Evolutionary conservation across 1,140 invertebrate genomes (phyloP), one percentile per base, ranked within the genome.

Genomic region (Achroia grisella): DNA sequence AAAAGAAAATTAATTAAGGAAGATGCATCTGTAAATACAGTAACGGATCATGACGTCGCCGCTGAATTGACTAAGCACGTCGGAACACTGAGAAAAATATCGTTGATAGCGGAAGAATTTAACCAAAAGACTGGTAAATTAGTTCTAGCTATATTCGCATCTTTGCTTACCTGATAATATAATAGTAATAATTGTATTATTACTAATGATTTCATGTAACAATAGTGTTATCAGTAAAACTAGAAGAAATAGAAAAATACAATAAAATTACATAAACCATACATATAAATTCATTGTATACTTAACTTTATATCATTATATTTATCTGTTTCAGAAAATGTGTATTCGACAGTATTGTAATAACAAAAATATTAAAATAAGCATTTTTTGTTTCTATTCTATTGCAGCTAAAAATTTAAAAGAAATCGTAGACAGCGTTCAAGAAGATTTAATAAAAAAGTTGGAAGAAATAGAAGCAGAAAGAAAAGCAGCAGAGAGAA

Each of bases 401-500:
- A 8, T 69, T 72, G 15, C 53, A 84, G 80, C 80, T 31, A 80
- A 75, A 60, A 84, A 80, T 44, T 52, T 84, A 23, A 84, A 82
- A 71, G 80, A 84, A 62, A 84, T 84, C n/a, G 71, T 84, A 6
- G 72, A 80, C 31, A 84, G 78, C 29, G 78, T 84, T 3, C 76
- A 80, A 65, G 73, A 79, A 57, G 80, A 84, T 46, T 47, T 84
- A 9, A 61, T 82, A 27, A 79, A 71, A 40, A 84, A 84, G 54
- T 48, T 84, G 14, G 74, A 82, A 64, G 71, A 77, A 55, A 49
- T 76, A 32, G 57, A 78, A 53, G 55, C 74, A 10, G 66, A 79
- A 52, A 55, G 79, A 43, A 48, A 51, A 46, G 27, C 15, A 10
- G 4, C 10, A 4, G 27, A 28, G 10, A 55, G 42, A 41, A 27